These are phyloP conservation scores for Cydia pomonella DNA, from an alignment of 1,140 invertebrate species.

Conservation along the genomic window DNA sequence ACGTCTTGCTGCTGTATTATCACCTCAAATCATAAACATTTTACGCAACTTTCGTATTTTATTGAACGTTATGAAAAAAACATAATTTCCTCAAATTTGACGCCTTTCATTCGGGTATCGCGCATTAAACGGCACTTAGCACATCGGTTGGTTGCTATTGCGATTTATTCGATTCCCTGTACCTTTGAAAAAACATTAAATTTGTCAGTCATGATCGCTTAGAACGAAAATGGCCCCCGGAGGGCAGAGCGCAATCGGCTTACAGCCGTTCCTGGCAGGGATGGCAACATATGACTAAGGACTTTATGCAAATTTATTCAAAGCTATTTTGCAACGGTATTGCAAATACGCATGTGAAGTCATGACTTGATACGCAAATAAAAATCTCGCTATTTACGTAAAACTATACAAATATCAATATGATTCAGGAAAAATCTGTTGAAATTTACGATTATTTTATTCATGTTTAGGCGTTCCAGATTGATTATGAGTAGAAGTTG, in stretches of 20 bases:
- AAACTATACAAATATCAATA: background rate
- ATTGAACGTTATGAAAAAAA: slow-evolving; percentile 37
- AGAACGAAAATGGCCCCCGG: slow-evolving; percentile 32
- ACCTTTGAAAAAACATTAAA: slow-evolving; percentile 44
- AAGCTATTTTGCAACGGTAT: slow-evolving; percentile 17
- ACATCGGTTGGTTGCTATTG: slow-evolving; percentile 47
- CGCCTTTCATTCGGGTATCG: slow-evolving; percentile 40
- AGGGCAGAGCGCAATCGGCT: slow-evolving; percentile 32
- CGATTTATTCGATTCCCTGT: slow-evolving; percentile 52
- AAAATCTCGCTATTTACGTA: background rate
- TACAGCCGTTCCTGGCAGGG: slow-evolving; percentile 19
- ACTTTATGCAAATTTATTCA: slow-evolving; percentile 27
- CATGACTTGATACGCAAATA: background rate
- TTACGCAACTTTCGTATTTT: slow-evolving; percentile 8
- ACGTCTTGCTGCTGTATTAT: background rate
- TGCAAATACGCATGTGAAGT: slow-evolving; percentile 6
- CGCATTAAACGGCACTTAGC: slow-evolving; percentile 50
- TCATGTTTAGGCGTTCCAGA: background rate
- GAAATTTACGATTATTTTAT: background rate
- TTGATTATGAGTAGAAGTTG: background rate
- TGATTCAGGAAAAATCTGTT: background rate
- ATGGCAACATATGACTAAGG: slow-evolving; percentile 16
- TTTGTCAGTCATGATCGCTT: slow-evolving; percentile 42
- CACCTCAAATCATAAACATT: slow-evolving; percentile 12
- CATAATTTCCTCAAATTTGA: slow-evolving; percentile 35